A percentile compares a stretch with the other conserved stretches of the same genome.
Conservation (phyloP, 1,140 invertebrate species). For the Potamilus streckersoni region DNA sequence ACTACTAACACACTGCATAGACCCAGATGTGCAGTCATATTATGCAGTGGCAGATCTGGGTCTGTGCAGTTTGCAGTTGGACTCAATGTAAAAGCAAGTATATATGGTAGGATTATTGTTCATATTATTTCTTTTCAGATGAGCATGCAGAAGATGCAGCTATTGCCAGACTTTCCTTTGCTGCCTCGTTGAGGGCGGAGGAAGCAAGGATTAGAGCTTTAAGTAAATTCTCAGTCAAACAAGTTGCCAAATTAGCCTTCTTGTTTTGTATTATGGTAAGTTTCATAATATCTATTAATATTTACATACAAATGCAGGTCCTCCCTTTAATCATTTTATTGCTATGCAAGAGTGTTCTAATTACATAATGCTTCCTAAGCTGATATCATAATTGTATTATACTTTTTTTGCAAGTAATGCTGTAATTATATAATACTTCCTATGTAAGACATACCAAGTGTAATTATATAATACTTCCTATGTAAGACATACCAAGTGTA, state of each 20-base stretch:
- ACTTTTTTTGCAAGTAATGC: too few species aligned
- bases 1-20: too few species aligned
- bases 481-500: too few species aligned
- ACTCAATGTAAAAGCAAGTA: background rate
- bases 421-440: too few species aligned
- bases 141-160: slow-evolving; percentile 85
- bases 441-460: too few species aligned
- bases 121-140: slow-evolving; percentile 67
- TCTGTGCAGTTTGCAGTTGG: background rate
- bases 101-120: slow-evolving; percentile 8
- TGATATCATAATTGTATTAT: too few species aligned
- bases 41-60: background rate
- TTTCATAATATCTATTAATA: slow-evolving; percentile 18
- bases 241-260: slow-evolving; percentile 80
- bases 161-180: slow-evolving; percentile 85
- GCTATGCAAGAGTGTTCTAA: background rate
- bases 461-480: too few species aligned
- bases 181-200: slow-evolving; percentile 79
- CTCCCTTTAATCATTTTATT: background rate
- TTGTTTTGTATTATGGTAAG: slow-evolving; percentile 84
- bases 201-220: slow-evolving; percentile 77
- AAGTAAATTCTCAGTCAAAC: slow-evolving; percentile 77
- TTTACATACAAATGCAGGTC: background rate
- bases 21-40: too few species aligned
- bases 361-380: too few species aligned